Evolutionary conservation across 1,140 invertebrate genomes (phyloP).

Genomic region (Centruroides sculpturatus): DNA sequence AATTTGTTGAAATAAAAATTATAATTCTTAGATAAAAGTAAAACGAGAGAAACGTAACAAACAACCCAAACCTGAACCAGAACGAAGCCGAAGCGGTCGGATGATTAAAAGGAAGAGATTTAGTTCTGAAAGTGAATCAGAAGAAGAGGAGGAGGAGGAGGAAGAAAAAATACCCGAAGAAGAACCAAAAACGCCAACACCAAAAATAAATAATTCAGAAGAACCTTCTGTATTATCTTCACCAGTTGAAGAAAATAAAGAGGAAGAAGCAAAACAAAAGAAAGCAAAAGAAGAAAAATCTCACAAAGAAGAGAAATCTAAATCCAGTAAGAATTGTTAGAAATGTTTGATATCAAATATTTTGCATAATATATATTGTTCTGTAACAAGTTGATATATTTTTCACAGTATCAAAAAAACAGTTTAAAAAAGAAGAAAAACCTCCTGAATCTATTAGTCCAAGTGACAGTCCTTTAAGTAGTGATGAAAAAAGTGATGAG

Average conservation of each 20-base stretch:
- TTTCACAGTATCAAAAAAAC: background rate
- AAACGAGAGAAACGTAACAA: too few relatives aligned
- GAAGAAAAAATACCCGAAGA: conserved; percentile 16
- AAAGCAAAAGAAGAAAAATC: background rate
- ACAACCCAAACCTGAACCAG: conserved; percentile 23
- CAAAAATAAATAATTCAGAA: conserved; percentile 4
- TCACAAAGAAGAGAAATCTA: background rate
- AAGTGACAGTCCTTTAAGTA: conserved; percentile 1
- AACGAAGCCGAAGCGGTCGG: conserved; percentile 54
- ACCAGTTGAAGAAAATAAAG: background rate
- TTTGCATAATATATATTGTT: background rate
- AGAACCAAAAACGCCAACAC: conserved; percentile 6
- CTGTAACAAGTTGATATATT: background rate
- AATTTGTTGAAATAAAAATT: too few relatives aligned
- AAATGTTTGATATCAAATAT: too few relatives aligned
- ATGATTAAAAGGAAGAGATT: conserved; percentile 54
- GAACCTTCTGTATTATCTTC: background rate
- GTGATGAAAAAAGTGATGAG: too few relatives aligned
- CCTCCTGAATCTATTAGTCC: background rate
- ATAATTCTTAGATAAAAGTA: too few relatives aligned
- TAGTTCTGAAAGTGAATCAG: conserved; percentile 26
- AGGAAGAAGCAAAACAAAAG: background rate
- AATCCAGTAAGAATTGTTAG: too few relatives aligned
- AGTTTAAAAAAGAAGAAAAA: background rate
- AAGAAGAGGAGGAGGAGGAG: conserved; percentile 11